These are phyloP conservation scores for Muscicapa striata DNA, from an alignment of 2,797 vertebrate species.

Conservation along the genomic window DNA sequence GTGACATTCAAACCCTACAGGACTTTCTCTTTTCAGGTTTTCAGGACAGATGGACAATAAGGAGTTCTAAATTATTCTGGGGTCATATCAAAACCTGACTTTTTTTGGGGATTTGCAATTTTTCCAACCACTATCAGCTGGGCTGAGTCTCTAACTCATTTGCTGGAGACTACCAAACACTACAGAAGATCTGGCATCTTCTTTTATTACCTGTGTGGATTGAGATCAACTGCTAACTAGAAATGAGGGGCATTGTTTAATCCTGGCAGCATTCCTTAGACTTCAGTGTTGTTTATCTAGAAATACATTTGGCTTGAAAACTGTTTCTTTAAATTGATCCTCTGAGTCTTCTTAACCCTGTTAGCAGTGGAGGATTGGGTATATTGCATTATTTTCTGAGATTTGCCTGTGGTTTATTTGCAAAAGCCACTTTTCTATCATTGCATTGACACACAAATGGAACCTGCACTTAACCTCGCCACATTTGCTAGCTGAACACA, in stretches of 20 bases:
- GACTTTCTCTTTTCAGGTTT: background rate
- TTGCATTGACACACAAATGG: constrained; percentile 37
- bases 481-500: constrained; percentile 16
- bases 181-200: background rate
- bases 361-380: background rate
- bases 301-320: constrained; percentile 22
- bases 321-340: constrained; percentile 35
- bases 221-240: constrained; percentile 1
- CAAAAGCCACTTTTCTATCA: constrained; percentile 51
- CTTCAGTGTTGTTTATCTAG: background rate
- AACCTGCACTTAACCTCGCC: constrained; percentile 50
- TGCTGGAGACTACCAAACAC: background rate
- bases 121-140: background rate
- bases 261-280: background rate
- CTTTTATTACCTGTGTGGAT: background rate
- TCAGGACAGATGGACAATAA: background rate
- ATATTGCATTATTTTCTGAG: constrained; percentile 24
- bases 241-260: background rate
- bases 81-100: background rate
- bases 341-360: constrained; percentile 29
- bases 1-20: background rate
- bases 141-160: background rate
- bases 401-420: constrained; percentile 48
- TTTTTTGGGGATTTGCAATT: background rate
- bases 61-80: background rate